phyloP scores from a whole-genome alignment of 2,888 invertebrate genomes.

The Lithophane semibrunnea region DNA sequence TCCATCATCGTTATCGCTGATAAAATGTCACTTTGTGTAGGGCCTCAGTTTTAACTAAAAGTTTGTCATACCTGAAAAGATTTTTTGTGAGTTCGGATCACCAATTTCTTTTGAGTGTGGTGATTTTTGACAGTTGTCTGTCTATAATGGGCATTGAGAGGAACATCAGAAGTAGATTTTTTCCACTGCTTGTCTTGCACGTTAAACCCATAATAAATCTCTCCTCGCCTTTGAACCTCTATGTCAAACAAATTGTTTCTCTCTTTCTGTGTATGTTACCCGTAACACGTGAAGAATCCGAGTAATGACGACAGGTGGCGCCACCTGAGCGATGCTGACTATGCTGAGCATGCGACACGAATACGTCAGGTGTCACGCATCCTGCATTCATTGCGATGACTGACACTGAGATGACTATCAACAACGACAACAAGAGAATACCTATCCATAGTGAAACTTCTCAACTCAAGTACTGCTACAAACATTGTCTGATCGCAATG shows the following conservation, averaged over 20 bases:
- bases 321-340: conserved; percentile 33
- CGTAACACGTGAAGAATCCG: conserved; percentile 34
- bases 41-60: too few relatives aligned
- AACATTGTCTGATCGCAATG: background rate
- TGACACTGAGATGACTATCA: background rate
- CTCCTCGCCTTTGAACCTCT: conserved; percentile 4
- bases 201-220: conserved; percentile 16
- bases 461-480: background rate
- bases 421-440: conserved; percentile 8
- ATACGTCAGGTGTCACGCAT: conserved; percentile 39
- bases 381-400: conserved; percentile 15
- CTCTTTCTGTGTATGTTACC: conserved; percentile 12
- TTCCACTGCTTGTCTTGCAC: background rate
- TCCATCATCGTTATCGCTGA: too few relatives aligned
- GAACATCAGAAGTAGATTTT: background rate
- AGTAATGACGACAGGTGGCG: conserved; percentile 52
- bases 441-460: background rate
- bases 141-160: background rate
- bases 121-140: background rate
- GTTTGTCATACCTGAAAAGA: too few relatives aligned
- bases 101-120: background rate
- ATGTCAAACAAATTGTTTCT: conserved; percentile 35
- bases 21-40: too few relatives aligned
- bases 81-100: background rate
- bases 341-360: conserved; percentile 28